A percentile compares a stretch with the other conserved stretches of the same genome.
Evolutionary conservation across 2,888 invertebrate genomes (phyloP).

Genomic region (Ligdia adustata): DNA sequence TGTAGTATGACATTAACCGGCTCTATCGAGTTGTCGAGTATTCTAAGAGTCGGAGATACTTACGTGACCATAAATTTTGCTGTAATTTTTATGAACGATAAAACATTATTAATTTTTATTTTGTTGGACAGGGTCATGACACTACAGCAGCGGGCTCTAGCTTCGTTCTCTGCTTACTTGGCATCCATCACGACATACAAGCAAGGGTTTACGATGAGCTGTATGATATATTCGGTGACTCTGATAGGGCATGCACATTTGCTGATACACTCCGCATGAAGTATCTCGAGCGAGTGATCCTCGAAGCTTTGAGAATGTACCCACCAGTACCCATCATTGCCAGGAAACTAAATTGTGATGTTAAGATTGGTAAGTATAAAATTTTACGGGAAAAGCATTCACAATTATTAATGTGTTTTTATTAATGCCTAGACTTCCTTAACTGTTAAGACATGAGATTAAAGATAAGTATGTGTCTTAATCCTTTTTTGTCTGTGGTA

Average conservation of each 20-base stretch:
- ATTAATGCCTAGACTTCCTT: no score
- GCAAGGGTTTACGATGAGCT: conserved; percentile 89
- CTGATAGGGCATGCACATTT: conserved; percentile 90
- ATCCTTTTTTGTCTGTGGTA: no score
- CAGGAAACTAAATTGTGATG: conserved; percentile 87
- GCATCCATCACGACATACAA: conserved; percentile 91
- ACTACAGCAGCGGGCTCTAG: conserved; percentile 90
- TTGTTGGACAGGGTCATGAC: conserved; percentile 77
- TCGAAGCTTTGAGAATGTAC: conserved; percentile 90
- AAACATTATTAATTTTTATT: no score
- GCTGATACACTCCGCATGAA: conserved; percentile 92
- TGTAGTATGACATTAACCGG: no score
- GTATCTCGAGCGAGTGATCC: conserved; percentile 90
- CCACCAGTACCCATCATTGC: conserved; percentile 92
- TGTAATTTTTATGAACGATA: no score
- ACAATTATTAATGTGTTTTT: no score
- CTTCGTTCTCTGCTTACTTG: conserved; percentile 93
- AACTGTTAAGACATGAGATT: no score
- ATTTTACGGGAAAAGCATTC: not conserved
- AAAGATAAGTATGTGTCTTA: no score
- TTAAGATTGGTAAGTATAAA: conserved; percentile 83
- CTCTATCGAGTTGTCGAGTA: no score
- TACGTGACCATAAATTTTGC: no score
- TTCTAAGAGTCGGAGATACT: no score
- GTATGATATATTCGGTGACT: conserved; percentile 90